phyloP scores from a whole-genome alignment of 2,113 vertebrate genomes.

The Colistium nudipinnis region DNA sequence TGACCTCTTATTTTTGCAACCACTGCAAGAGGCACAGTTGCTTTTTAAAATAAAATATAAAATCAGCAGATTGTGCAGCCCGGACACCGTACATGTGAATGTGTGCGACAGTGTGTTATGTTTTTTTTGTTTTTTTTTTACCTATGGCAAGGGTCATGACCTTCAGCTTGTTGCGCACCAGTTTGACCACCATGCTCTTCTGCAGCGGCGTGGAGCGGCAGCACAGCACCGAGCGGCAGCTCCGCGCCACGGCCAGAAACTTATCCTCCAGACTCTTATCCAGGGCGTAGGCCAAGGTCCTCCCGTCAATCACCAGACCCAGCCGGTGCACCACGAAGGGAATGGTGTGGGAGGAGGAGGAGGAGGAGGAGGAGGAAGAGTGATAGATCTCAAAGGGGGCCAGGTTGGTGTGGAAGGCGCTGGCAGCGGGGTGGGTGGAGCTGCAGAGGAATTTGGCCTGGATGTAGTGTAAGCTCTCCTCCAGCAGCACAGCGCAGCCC shows the following conservation, averaged over 20 bases:
- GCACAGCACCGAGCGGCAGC: constrained; percentile 92
- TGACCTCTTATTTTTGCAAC: too few species aligned
- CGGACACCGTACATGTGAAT: neutral
- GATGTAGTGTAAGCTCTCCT: constrained; percentile 89
- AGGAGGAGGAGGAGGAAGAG: constrained; percentile 47
- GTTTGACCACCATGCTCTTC: constrained; percentile 98
- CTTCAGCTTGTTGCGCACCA: constrained; percentile 95
- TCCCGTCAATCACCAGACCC: constrained; percentile 94
- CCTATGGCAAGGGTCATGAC: constrained; percentile 98
- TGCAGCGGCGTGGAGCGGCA: constrained; percentile 95
- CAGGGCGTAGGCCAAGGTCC: constrained; percentile 92
- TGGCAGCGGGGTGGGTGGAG: constrained; percentile 66
- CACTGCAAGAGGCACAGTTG: too few species aligned
- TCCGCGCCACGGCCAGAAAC: constrained; percentile 90
- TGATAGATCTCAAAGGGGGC: constrained; percentile 68
- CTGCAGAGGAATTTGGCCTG: constrained; percentile 85
- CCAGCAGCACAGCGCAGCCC: constrained; percentile 88
- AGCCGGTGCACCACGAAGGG: constrained; percentile 78
- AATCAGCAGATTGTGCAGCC: too few species aligned
- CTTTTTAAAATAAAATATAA: too few species aligned
- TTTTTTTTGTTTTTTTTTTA: constrained; percentile 44
- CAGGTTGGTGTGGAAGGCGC: constrained; percentile 73
- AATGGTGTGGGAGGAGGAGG: constrained; percentile 61
- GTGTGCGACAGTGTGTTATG: neutral
- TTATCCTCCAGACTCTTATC: constrained; percentile 90